phyloP scores from a whole-genome alignment of 2,113 vertebrate genomes.

The Nothocercus nigrocapillus region DNA sequence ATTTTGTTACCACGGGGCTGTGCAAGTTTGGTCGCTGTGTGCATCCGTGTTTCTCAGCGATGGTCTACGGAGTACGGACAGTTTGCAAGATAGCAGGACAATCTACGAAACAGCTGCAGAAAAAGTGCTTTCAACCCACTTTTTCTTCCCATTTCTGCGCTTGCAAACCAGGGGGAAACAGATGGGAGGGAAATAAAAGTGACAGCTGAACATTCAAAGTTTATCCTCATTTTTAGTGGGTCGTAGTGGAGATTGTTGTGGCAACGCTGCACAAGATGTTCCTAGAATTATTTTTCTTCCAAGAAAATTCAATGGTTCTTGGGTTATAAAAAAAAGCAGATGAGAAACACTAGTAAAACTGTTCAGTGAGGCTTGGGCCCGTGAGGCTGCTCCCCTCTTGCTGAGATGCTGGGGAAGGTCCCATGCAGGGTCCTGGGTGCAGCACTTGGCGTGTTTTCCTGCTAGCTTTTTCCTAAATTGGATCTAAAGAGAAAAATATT shows the following conservation, averaged over 20 bases:
- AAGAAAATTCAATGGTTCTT: background rate
- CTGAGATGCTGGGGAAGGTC: background rate
- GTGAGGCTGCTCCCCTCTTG: background rate
- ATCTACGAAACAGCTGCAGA: constrained; percentile 23
- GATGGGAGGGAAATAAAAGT: constrained; percentile 55
- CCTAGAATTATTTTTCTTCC: background rate
- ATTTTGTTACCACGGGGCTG: background rate
- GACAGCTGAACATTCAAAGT: constrained; percentile 56
- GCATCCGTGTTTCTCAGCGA: background rate
- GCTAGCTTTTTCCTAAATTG: background rate
- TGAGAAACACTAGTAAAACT: background rate
- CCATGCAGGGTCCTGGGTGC: background rate
- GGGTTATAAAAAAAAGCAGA: background rate
- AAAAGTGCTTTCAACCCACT: background rate
- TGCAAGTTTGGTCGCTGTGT: background rate
- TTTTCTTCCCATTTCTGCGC: background rate
- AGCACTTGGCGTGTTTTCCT: background rate
- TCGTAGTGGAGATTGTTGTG: background rate
- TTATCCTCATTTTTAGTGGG: constrained; percentile 55
- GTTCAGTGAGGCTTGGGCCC: background rate
- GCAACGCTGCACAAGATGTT: background rate
- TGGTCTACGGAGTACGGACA: background rate
- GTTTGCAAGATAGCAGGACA: background rate
- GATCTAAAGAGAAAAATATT: constrained; percentile 6
- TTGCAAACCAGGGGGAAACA: constrained; percentile 16